A percentile compares a stretch with the other conserved stretches of the same genome.
These are phyloP conservation scores for Oligia strigilis DNA, from an alignment of 2,888 invertebrate genomes.

Conservation along the genomic window DNA sequence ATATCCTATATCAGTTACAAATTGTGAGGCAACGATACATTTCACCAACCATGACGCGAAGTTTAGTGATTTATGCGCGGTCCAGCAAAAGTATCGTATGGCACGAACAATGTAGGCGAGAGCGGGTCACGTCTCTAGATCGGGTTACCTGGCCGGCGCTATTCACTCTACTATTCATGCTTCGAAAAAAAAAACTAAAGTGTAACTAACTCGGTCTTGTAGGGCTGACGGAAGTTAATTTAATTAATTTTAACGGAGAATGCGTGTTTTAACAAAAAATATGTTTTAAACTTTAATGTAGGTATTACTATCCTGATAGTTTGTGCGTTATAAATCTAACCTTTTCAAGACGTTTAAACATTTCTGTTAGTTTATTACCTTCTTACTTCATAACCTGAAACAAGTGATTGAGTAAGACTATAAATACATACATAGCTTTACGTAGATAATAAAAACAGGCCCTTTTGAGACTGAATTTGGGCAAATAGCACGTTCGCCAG, in stretches of 20 bases:
- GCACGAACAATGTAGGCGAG: constrained; percentile 75
- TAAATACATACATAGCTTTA: not conserved
- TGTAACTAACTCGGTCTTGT: constrained; percentile 71
- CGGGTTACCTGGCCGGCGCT: constrained; percentile 79
- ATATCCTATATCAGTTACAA: constrained; percentile 38
- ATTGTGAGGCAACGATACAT: constrained; percentile 50
- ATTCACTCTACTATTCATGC: constrained; percentile 80
- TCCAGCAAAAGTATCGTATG: constrained; percentile 76
- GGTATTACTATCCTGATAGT: constrained; percentile 1
- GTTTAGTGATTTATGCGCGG: constrained; percentile 63
- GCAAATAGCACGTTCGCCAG: constrained; percentile 26
- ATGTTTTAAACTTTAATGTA: not conserved
- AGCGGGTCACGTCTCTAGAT: constrained; percentile 79
- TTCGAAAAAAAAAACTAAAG: constrained; percentile 73
- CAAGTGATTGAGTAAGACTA: not conserved
- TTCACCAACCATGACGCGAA: constrained; percentile 55
- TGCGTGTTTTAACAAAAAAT: constrained; percentile 15
- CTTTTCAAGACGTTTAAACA: not conserved
- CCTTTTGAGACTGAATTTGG: constrained; percentile 6
- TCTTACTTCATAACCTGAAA: not conserved
- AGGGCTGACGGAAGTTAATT: constrained; percentile 51
- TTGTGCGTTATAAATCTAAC: not conserved
- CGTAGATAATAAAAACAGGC: not conserved
- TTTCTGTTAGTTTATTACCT: not conserved
- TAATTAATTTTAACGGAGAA: constrained; percentile 9